Evolutionary conservation across 2,113 vertebrate genomes (phyloP), one percentile per base, ranked within the genome.

Genomic region (Pterophyllum scalare): DNA sequence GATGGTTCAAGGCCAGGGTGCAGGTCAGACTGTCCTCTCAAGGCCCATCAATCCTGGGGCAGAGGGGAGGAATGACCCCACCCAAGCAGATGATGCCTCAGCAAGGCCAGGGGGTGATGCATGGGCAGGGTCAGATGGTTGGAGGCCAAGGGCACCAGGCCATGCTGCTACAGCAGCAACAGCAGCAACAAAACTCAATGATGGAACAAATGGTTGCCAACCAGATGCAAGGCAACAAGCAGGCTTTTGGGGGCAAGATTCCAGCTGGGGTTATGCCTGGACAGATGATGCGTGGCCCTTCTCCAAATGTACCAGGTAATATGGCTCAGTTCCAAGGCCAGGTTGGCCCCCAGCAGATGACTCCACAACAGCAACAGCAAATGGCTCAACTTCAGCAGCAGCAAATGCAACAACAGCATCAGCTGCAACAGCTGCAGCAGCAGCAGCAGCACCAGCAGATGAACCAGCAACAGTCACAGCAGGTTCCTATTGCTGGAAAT

Each of bases 191-290:
- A 88, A 98, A 97, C 84, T 95, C 97, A 1, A 96, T 98, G 96
- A 98, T 99, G 97, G 98, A 99, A 70, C 98, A 99, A 94, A 98
- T 99, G 95, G 97, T 99, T 95, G 97, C 95, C 93, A 97, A 96
- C 93, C 97, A 98, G 92, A 97, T 99, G 95, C 98, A 97, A 93
- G 97, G 97, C 85, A 98, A 97, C 95, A 99, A 99, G 88, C 97
- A 97, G 82, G 94, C 96, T 33, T 99, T 99, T 93, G 97, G 90
- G 65, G 90, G 96, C 82, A 99, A 97, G 89, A 98, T 96, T 93
- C 97, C 97, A 83, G 94, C 97, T 80, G 97, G 81, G 81, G 96
- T 97, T 84, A 97, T 99, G 96, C 91, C 96, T 61, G 97, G 97
- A 90, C 98, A 97, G 40, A 96, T 99, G 93, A 97, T 99, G 96